Percentiles rank a stretch among this genome's conserved stretches.
Evolutionary conservation across 2,888 invertebrate species (phyloP).

Genomic region (Steinernema hermaphroditum): DNA sequence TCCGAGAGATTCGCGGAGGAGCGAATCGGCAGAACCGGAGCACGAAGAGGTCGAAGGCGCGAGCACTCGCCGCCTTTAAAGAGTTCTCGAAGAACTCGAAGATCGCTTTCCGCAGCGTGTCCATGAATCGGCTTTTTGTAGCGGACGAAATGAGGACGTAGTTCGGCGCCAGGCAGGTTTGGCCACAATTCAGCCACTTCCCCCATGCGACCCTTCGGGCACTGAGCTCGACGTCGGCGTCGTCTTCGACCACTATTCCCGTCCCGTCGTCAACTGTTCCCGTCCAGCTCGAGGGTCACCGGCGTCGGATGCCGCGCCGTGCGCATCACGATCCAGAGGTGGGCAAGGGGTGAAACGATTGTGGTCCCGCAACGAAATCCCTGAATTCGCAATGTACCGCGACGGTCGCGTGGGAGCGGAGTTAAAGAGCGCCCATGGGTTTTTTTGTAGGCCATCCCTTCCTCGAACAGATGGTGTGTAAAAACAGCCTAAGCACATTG

Average conservation of each 20-base stretch:
- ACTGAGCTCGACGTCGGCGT: conserved; percentile 77
- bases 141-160: conserved; percentile 34
- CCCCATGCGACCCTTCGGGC: conserved; percentile 87
- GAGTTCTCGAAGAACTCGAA: conserved; percentile 78
- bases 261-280: conserved; percentile 83
- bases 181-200: conserved; percentile 77
- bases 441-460: conserved; percentile 80
- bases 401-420: too few relatives aligned
- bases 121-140: neutral
- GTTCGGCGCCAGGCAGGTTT: conserved; percentile 54
- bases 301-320: conserved; percentile 89
- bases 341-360: too few relatives aligned
- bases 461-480: conserved; percentile 94
- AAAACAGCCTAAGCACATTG: too few relatives aligned
- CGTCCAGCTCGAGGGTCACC: conserved; percentile 86
- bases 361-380: too few relatives aligned
- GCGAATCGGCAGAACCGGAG: conserved; percentile 86
- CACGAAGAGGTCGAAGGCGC: conserved; percentile 78
- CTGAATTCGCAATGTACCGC: too few relatives aligned
- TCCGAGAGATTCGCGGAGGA: conserved; percentile 82
- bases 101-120: conserved; percentile 15
- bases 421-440: too few relatives aligned
- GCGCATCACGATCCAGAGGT: conserved; percentile 81
- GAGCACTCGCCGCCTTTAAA: conserved; percentile 77
- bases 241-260: conserved; percentile 81